A percentile compares a stretch with the other conserved stretches of the same genome.
Evolutionary conservation across 1,140 invertebrate species (phyloP).

Genomic region (Oncopodura yosiiana): DNA sequence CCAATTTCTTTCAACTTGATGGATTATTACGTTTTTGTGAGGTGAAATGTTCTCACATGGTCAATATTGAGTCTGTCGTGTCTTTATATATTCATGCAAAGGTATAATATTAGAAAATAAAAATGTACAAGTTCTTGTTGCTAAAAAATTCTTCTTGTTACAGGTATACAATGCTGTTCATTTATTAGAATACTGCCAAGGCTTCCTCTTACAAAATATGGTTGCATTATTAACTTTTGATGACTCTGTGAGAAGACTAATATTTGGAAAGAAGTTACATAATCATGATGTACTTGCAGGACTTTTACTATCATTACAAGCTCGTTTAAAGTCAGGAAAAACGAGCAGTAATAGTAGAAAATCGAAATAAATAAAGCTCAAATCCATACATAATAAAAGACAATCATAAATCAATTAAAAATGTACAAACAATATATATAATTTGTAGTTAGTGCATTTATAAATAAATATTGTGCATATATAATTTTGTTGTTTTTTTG

Average conservation of each 20-base stretch:
- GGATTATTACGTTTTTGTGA: conserved; percentile 75
- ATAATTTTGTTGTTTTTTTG: no score
- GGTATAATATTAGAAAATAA: conserved; percentile 43
- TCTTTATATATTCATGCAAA: conserved; percentile 89
- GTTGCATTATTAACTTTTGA: conserved; percentile 82
- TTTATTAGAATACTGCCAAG: conserved; percentile 73
- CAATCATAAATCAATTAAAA: no score
- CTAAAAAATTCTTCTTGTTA: conserved; percentile 29
- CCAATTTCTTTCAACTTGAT: conserved; percentile 82
- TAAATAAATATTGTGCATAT: no score
- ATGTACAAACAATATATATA: no score
- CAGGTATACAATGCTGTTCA: conserved; percentile 78
- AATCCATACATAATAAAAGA: no score
- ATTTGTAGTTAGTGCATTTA: no score
- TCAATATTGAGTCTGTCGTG: conserved; percentile 78
- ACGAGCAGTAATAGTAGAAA: background rate
- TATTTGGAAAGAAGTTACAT: conserved; percentile 79
- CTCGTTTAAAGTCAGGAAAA: conserved; percentile 49
- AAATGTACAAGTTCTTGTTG: background rate
- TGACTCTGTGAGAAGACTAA: conserved; percentile 73
- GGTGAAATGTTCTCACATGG: conserved; percentile 66
- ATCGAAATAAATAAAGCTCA: no score
- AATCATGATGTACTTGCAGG: conserved; percentile 80
- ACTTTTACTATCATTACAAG: conserved; percentile 65
- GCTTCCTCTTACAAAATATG: conserved; percentile 84